Conservation (phyloP, 2,888 invertebrate species). For the Sthenelais limicola region DNA sequence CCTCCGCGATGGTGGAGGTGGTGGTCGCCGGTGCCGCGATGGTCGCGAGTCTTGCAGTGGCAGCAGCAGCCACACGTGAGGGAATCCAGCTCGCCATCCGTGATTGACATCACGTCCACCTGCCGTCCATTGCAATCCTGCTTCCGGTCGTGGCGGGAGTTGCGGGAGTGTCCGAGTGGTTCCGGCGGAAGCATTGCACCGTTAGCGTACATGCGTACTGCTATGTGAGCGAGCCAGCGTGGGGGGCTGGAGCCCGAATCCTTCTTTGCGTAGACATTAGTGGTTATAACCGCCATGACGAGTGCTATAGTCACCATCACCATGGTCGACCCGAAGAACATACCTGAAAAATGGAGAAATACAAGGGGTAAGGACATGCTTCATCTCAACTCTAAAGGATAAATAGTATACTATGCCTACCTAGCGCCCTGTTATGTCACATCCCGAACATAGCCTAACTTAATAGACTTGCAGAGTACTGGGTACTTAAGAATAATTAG, state of each 20-base stretch:
- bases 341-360: slow-evolving; percentile 51
- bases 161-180: background rate
- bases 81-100: slow-evolving; percentile 49
- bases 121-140: slow-evolving; percentile 46
- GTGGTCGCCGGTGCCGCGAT: background rate
- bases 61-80: slow-evolving; percentile 48
- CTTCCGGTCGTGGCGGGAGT: slow-evolving; percentile 35
- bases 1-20: no score
- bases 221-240: slow-evolving; percentile 49
- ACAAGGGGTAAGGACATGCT: no score
- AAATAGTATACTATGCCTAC: no score
- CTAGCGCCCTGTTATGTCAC: no score
- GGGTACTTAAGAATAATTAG: no score
- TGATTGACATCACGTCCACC: slow-evolving; percentile 46
- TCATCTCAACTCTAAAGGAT: no score
- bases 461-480: no score
- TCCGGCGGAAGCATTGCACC: slow-evolving; percentile 23
- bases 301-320: slow-evolving; percentile 56
- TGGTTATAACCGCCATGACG: slow-evolving; percentile 55
- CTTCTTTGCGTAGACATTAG: slow-evolving; percentile 55
- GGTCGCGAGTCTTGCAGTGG: slow-evolving; percentile 22
- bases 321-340: slow-evolving; percentile 57
- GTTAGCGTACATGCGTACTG: slow-evolving; percentile 47
- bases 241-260: slow-evolving; percentile 48
- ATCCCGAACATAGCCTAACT: no score